Evolutionary conservation across 2,888 invertebrate species (phyloP).

Genomic region (Cerceris rybyensis): DNA sequence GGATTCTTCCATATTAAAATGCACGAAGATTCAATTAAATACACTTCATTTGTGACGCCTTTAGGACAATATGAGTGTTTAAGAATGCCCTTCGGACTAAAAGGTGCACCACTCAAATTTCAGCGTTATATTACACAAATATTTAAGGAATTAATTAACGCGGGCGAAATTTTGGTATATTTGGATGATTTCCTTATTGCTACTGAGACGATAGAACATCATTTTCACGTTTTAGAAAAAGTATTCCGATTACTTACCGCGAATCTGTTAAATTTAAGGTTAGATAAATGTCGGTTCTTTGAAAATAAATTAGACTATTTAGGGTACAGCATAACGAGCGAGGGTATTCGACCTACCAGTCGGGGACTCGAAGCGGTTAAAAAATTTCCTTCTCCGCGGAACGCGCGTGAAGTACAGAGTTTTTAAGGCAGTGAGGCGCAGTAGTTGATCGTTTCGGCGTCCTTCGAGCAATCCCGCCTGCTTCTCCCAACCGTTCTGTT

Average conservation of each 20-base stretch:
- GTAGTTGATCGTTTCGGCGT: too few relatives aligned
- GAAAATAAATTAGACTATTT: background rate
- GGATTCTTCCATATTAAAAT: constrained; percentile 7
- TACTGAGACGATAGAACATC: constrained; percentile 11
- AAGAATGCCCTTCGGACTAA: constrained; percentile 21
- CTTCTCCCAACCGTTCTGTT: too few relatives aligned
- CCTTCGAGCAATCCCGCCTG: too few relatives aligned
- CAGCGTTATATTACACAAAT: constrained; percentile 9
- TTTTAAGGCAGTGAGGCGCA: too few relatives aligned
- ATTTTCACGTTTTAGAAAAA: background rate
- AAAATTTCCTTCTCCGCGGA: constrained; percentile 8
- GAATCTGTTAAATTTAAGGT: constrained; percentile 5
- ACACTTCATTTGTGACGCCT: constrained; percentile 19
- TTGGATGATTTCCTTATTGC: constrained; percentile 18
- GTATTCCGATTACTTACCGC: constrained; percentile 1
- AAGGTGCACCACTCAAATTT: constrained; percentile 7
- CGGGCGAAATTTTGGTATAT: constrained; percentile 12
- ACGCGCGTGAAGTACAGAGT: background rate
- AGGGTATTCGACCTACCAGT: constrained; percentile 4
- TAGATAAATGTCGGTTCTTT: constrained; percentile 18
- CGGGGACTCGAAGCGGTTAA: background rate
- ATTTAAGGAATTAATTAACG: constrained; percentile 10
- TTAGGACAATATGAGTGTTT: constrained; percentile 18
- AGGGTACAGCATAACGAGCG: background rate
- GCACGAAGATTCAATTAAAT: background rate